Conservation (phyloP, 2,797 vertebrate genomes). For the Crenuchus spilurus region DNA sequence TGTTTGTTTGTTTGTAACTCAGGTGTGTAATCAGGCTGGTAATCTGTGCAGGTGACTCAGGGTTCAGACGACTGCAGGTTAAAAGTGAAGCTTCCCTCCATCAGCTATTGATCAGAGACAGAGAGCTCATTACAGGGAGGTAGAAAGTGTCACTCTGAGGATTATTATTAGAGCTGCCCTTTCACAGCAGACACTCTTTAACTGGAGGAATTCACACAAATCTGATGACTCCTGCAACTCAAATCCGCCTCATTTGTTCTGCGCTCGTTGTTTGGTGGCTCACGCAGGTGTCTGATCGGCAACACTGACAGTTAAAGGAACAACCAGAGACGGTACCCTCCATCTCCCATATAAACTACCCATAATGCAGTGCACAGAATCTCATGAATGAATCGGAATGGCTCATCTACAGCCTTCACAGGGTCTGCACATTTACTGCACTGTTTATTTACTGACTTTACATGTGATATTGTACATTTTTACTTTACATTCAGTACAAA, state of each 20-base stretch:
- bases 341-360: background rate
- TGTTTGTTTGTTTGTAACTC: background rate
- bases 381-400: background rate
- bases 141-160: conserved; percentile 4
- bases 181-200: conserved; percentile 6
- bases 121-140: conserved; percentile 33
- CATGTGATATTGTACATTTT: too few relatives aligned
- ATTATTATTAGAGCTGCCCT: conserved; percentile 21
- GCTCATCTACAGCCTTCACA: too few relatives aligned
- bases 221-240: conserved; percentile 1
- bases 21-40: background rate
- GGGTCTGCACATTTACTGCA: too few relatives aligned
- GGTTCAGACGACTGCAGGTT: background rate
- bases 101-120: conserved; percentile 38
- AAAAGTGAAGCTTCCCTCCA: background rate
- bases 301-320: background rate
- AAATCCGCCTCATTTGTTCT: background rate
- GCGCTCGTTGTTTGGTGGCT: background rate
- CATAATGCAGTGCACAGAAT: background rate
- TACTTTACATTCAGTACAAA: too few relatives aligned
- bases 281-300: background rate
- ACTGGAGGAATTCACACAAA: conserved; percentile 10
- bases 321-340: background rate
- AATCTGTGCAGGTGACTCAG: background rate
- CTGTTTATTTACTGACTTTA: too few relatives aligned